These are phyloP conservation scores for Gadopsis bispinosus DNA, from an alignment of 2,797 vertebrate genomes.

Conservation along the genomic window DNA sequence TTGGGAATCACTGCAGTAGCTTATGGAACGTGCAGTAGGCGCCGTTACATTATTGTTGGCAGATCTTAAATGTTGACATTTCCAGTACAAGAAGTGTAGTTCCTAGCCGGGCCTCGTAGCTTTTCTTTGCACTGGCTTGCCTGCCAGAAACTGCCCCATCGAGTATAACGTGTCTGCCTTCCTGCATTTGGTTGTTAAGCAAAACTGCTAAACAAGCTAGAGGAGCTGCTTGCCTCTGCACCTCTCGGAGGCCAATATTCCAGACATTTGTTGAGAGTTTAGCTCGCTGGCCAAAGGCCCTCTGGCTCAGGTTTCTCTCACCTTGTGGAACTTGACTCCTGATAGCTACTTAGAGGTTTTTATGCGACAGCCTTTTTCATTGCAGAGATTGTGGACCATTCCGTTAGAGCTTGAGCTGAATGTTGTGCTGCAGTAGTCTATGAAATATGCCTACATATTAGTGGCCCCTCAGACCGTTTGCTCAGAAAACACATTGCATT, in stretches of 20 bases:
- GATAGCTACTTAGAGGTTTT: slow-evolving; percentile 34
- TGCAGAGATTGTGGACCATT: slow-evolving; percentile 19
- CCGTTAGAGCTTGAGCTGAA: not conserved
- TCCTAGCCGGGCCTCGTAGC: slow-evolving; percentile 53
- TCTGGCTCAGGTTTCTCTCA: slow-evolving; percentile 71
- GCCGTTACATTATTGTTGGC: slow-evolving; percentile 64
- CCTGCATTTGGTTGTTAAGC: slow-evolving; percentile 70
- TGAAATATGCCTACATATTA: slow-evolving; percentile 2
- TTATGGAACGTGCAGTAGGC: slow-evolving; percentile 34
- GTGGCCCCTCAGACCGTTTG: slow-evolving; percentile 2
- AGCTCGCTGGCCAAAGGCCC: slow-evolving; percentile 44
- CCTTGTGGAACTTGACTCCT: slow-evolving; percentile 62
- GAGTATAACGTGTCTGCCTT: slow-evolving; percentile 66
- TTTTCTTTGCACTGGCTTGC: slow-evolving; percentile 50
- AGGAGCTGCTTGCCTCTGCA: slow-evolving; percentile 68
- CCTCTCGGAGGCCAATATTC: slow-evolving; percentile 53
- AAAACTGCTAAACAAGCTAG: slow-evolving; percentile 67
- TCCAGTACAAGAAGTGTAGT: slow-evolving; percentile 59
- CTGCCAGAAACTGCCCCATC: slow-evolving; percentile 62
- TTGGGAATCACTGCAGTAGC: slow-evolving; percentile 10
- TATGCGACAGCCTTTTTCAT: slow-evolving; percentile 25
- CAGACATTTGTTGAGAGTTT: slow-evolving; percentile 60
- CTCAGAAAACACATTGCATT: slow-evolving; percentile 2
- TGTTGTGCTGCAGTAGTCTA: not conserved
- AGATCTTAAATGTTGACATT: slow-evolving; percentile 67